Evolutionary conservation across 2,888 invertebrate genomes (phyloP), one percentile per base, ranked within the genome.

Genomic region (Drosophila cracens): DNA sequence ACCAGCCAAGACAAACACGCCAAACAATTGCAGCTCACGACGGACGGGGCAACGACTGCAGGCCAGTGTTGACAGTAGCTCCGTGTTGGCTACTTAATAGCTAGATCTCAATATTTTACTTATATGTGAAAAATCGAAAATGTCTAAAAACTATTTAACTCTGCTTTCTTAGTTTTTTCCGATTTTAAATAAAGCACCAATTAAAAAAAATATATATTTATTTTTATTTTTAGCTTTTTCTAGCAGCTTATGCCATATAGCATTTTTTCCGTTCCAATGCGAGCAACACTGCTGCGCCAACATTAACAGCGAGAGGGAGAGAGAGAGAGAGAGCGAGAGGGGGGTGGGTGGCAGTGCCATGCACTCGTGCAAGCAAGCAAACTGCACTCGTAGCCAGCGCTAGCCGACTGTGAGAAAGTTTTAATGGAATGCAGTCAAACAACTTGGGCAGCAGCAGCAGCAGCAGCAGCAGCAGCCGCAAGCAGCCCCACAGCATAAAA

Each of bases 401-500:
- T 59, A 65, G 62, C 61, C 70, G 83, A 92, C 92, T 93, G 92
- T 93, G 93, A 93, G 92, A 92, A 92, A 92, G 92, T 92, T 92
- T 92, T 91, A 90, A 91, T 93, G 92, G 92, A 92, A 92, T 92
- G 92, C 92, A 89, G 92, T 93, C 92, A 90, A 91, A 91, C 92
- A 77, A 86, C 90, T 88, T 59, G 62, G n/a, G 56, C 27, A 38
- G 38, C 56, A 21, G 21, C 21, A 38, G 38, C 56, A 21, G 21
- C 21, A 38, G 38, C 56, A 54, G 72, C 70, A 70, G 74, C 48
- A 74, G 75, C 79, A 80, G 79, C 79, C 84, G 68, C 76, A 73
- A 80, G 81, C 81, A 73, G 65, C 70, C 62, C 56, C 74, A 70
- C 69, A 65, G 71, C 82, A 78, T 74, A 72, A 74, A 70, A 70